Evolutionary conservation across 2,113 vertebrate species (phyloP).

Genomic region (Podarcis muralis): DNA sequence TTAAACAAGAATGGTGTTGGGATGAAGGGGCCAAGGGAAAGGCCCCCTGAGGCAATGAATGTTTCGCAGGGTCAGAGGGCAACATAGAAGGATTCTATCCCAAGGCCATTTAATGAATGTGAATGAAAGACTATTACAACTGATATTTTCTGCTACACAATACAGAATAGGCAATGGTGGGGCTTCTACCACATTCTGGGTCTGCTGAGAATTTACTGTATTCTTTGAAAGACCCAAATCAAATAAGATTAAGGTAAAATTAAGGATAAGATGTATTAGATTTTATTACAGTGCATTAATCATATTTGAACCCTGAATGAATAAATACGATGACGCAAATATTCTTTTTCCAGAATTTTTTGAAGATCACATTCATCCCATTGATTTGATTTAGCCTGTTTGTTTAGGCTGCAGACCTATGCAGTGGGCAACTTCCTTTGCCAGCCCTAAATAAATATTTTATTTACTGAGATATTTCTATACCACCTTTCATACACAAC

Average conservation of each 20-base stretch:
- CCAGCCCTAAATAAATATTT: slow-evolving; percentile 37
- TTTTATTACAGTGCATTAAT: slow-evolving; percentile 14
- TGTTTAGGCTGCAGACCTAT: slow-evolving; percentile 29
- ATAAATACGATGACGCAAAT: not conserved
- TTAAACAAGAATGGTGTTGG: not conserved
- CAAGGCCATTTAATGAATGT: slow-evolving; percentile 8
- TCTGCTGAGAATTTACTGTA: not conserved
- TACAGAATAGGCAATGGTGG: slow-evolving; percentile 35
- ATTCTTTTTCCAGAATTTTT: not conserved
- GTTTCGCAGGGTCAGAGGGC: slow-evolving; percentile 55
- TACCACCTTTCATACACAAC: too few relatives aligned
- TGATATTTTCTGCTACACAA: slow-evolving; percentile 26
- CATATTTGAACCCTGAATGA: slow-evolving; percentile 27
- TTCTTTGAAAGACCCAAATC: not conserved
- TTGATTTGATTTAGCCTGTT: not conserved
- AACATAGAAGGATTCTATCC: slow-evolving; percentile 17
- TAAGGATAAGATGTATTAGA: not conserved
- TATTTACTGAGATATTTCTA: too few relatives aligned
- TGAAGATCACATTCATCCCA: not conserved
- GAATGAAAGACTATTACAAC: slow-evolving; percentile 30
- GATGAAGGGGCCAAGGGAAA: slow-evolving; percentile 35
- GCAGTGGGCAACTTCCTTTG: slow-evolving; percentile 26
- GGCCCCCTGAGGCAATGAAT: slow-evolving; percentile 38
- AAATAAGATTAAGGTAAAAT: slow-evolving; percentile 28
- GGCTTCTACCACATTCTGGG: not conserved